Conservation (phyloP, 1,140 invertebrate genomes). For the Teleopsis dalmanni region DNA sequence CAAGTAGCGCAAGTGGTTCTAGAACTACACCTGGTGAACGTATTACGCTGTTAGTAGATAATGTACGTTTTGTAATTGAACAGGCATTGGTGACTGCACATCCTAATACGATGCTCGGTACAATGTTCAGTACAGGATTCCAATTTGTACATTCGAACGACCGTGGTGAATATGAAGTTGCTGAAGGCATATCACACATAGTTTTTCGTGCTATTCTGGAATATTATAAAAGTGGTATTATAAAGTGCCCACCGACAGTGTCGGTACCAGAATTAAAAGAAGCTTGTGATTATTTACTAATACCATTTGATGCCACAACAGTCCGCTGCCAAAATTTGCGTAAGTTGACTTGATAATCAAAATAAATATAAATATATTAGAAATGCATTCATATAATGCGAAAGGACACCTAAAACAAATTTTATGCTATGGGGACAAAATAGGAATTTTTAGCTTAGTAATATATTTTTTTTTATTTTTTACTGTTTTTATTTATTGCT, state of each 20-base stretch:
- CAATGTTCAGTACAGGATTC: slow-evolving; percentile 93
- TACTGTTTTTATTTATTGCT: slow-evolving; percentile 15
- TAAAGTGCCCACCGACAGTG: slow-evolving; percentile 75
- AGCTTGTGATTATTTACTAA: slow-evolving; percentile 96
- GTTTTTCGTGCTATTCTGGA: slow-evolving; percentile 95
- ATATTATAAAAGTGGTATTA: slow-evolving; percentile 83
- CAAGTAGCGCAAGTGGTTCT: neutral
- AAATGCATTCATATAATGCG: neutral
- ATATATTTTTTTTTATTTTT: slow-evolving; percentile 25
- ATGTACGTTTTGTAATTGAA: slow-evolving; percentile 86
- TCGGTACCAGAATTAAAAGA: slow-evolving; percentile 91
- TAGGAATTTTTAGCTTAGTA: slow-evolving; percentile 7
- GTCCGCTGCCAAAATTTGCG: slow-evolving; percentile 91
- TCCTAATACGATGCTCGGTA: slow-evolving; percentile 89
- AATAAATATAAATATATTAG: neutral
- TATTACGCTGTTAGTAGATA: slow-evolving; percentile 88
- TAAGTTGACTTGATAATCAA: slow-evolving; percentile 49
- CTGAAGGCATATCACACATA: slow-evolving; percentile 94
- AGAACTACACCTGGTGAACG: slow-evolving; percentile 23
- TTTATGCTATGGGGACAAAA: too few relatives aligned
- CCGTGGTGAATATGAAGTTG: slow-evolving; percentile 93
- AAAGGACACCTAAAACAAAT: neutral
- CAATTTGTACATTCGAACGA: slow-evolving; percentile 93
- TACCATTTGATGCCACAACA: slow-evolving; percentile 95
- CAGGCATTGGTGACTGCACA: slow-evolving; percentile 83